Base-by-base conservation (phyloP, 2,797 vertebrate genomes). In the Schizopygopsis pylzovi region DNA sequence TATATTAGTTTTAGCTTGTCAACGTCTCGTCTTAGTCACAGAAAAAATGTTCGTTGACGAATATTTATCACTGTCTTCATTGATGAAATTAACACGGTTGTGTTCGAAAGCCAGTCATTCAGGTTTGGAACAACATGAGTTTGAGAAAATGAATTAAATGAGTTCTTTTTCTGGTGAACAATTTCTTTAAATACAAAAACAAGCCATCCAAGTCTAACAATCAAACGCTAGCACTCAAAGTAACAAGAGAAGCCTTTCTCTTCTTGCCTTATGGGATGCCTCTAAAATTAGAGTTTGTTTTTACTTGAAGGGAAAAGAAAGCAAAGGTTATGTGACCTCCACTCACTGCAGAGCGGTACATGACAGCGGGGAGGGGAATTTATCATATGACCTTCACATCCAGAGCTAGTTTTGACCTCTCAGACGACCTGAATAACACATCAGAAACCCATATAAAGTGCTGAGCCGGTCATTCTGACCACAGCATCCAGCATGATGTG, bases 371-470 rank as follows among this genome's bases (percentile, higher is more conserved):
- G 0, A n/a, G 59, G 67, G 18, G 43, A 37, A 71, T 54, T 78
- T n/a, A 49, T 9, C n/a, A 49, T 81, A 65, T 43, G 79, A 73
- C 83, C 82, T 87, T 86, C 25, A 85, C 6, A 37, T 28, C 15
- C 71, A 93, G 91, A 92, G 86, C 63, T 89, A 93, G 91, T 92
- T 92, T 94, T 93, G 92, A 92, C 90, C 82, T 63, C 47, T 91
- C 87, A 54, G 82, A 85, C 81, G 82, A 85, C 82, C 86, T 88
- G 92, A 92, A 92, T 90, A 92, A 90, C 90, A 89, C 87, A 93
- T 87, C 88, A 89, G 86, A 92, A 87, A 88, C 89, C 63, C 8
- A 72, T 87, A 87, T 89, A 89, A 91, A 92, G 81, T 91, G 92
- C 93, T 94, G 93, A 11, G 87, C 89, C 93, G 81, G 92, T 88